These are phyloP conservation scores for Lasiommata megera DNA, from an alignment of 2,888 invertebrate genomes.

Conservation along the genomic window DNA sequence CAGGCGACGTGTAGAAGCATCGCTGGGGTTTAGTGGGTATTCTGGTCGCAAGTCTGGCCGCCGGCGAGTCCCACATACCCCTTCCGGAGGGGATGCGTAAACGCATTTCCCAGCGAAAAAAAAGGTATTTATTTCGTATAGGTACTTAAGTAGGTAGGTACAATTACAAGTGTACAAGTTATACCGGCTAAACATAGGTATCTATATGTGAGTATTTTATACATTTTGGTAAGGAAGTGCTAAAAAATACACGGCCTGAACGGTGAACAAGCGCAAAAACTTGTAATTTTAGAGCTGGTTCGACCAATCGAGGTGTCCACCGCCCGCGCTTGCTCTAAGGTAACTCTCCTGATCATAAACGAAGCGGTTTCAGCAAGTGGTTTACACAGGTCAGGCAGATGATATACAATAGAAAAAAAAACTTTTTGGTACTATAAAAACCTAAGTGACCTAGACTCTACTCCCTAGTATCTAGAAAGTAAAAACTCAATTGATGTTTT, in stretches of 20 bases:
- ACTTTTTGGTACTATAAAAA: no score
- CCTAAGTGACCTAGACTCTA: no score
- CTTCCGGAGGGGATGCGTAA: no score
- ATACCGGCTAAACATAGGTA: slow-evolving; percentile 13
- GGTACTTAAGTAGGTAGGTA: neutral
- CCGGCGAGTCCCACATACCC: no score
- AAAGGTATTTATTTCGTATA: no score
- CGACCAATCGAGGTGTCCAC: slow-evolving; percentile 56
- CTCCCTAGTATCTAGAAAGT: no score
- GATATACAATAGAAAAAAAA: no score
- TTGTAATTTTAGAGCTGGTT: slow-evolving; percentile 72
- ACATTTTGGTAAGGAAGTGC: slow-evolving; percentile 52
- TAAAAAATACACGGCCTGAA: slow-evolving; percentile 55
- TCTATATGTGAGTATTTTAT: slow-evolving; percentile 32
- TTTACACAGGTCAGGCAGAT: no score
- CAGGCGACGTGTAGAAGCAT: no score
- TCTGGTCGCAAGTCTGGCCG: no score
- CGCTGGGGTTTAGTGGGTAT: no score
- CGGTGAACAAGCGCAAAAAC: slow-evolving; percentile 54
- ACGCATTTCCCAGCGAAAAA: neutral
- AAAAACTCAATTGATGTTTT: no score
- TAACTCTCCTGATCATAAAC: neutral
- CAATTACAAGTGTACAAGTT: slow-evolving; percentile 13
- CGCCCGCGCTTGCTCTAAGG: slow-evolving; percentile 38
- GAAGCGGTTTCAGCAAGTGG: slow-evolving; percentile 2